These are phyloP conservation scores for Tinamus major DNA, from an alignment of 2,797 vertebrate species.

Conservation along the genomic window DNA sequence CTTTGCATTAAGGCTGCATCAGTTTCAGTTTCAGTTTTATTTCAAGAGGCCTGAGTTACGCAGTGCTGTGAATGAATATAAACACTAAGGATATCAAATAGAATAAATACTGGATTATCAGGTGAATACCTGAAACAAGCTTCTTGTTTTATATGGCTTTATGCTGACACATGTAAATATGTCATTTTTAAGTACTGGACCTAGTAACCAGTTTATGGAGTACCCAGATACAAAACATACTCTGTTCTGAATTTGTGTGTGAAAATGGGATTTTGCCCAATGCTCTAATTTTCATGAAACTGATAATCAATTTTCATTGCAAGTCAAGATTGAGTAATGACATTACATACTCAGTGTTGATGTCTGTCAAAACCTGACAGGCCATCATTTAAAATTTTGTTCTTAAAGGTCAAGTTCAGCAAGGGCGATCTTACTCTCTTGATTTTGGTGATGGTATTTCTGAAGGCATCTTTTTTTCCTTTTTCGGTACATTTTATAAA, in stretches of 20 bases:
- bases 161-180: background rate
- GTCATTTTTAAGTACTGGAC: slow-evolving; percentile 7
- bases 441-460: background rate
- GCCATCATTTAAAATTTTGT: background rate
- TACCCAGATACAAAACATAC: slow-evolving; percentile 11
- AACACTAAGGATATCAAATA: background rate
- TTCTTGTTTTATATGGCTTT: slow-evolving; percentile 30
- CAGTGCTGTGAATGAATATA: background rate
- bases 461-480: background rate
- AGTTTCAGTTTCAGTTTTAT: slow-evolving; percentile 18
- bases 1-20: background rate
- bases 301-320: background rate
- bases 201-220: background rate
- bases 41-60: background rate
- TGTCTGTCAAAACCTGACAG: background rate
- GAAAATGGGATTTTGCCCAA: background rate
- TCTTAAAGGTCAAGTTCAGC: background rate
- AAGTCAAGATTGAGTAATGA: too few relatives aligned
- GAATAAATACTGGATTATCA: slow-evolving; percentile 21
- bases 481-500: background rate
- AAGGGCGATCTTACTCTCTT: background rate
- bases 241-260: background rate
- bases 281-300: background rate
- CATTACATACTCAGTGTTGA: background rate
- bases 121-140: background rate